Evolutionary conservation across 2,797 vertebrate species (phyloP), one percentile per base, ranked within the genome.

Genomic region (Gila robusta): DNA sequence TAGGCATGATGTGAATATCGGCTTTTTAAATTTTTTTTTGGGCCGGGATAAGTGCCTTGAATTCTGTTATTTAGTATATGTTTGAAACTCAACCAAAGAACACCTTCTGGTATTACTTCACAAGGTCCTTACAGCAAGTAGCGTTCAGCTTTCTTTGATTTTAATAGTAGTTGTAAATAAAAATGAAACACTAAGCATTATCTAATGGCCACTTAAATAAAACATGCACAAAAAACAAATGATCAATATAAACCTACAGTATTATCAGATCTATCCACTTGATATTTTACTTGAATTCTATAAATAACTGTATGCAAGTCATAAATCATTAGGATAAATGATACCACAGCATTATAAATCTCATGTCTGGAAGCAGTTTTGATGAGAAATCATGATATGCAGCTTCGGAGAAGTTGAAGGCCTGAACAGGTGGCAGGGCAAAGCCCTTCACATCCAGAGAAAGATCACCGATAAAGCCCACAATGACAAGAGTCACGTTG

Each of bases 401-500:
- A 77, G 71, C 74, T 82, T 54, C 32, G 23, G 72, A 86, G 74
- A 67, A 44, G 39, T 86, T 35, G 26, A 78, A 87, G 89, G 81
- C 66, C 85, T 35, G 83, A 90, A 90, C 91, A 93, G 91, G 91
- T 90, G 91, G 90, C 87, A 90, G 90, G 87, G 88, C 90, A 91
- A 90, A 88, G 87, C 88, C 90, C 91, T 89, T 88, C 87, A 88
- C 89, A 84, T 92, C 83, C 87, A 87, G 74, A 88, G 87, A 85
- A 86, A 91, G 92, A 92, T 92, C 87, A 69, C 86, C 86, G 91
- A 92, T 92, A 92, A 91, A 89, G 79, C 73, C 82, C 79, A 91
- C 90, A 93, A 90, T 90, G 89, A 90, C 88, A 87, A 90, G 90
- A 92, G 89, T 88, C 87, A 87, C 89, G 76, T 88, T 89, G 87